phyloP scores from a whole-genome alignment of 2,113 vertebrate genomes.

The Oceanites oceanicus region DNA sequence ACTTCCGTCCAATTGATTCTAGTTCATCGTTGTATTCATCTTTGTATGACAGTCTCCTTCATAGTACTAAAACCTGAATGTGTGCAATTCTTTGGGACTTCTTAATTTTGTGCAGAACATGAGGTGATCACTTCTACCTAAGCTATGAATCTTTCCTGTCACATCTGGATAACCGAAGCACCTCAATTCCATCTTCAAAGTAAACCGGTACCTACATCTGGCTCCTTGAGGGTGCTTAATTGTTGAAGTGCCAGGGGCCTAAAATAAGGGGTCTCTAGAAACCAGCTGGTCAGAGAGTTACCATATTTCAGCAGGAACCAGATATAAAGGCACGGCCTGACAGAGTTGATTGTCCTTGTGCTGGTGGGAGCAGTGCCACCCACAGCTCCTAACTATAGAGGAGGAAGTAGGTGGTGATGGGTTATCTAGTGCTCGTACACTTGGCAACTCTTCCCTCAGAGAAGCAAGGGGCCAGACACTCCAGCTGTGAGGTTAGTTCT shows the following conservation, averaged over 20 bases:
- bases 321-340: accelerated
- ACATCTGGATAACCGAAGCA: neutral
- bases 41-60: neutral
- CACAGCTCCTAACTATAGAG: neutral
- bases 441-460: neutral
- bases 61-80: neutral
- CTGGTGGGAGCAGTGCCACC: accelerated
- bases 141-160: neutral
- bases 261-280: neutral
- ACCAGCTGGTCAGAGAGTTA: neutral
- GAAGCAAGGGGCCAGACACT: neutral
- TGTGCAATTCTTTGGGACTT: neutral
- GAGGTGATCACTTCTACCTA: neutral
- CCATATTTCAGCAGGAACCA: neutral
- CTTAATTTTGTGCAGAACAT: neutral
- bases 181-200: neutral
- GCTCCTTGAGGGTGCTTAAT: neutral
- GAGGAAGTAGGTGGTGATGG: neutral
- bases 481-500: neutral
- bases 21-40: neutral
- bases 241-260: neutral
- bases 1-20: neutral
- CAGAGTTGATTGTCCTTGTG: neutral
- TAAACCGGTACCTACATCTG: neutral
- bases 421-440: neutral